These are phyloP conservation scores for Melanchra persicariae DNA, from an alignment of 2,888 invertebrate genomes.

Conservation along the genomic window DNA sequence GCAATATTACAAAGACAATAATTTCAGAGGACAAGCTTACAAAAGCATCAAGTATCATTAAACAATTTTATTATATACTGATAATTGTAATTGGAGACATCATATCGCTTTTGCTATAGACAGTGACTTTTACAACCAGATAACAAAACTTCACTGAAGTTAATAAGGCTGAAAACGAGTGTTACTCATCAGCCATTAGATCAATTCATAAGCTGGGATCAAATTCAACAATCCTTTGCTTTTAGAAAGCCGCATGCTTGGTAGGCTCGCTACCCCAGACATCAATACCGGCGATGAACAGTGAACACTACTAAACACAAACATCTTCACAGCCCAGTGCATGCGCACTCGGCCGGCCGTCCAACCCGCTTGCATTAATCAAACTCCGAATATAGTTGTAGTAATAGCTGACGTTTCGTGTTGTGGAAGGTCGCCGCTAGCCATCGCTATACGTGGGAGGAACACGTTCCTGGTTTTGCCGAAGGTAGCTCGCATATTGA, in stretches of 20 bases:
- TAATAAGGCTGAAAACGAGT: not conserved
- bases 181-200: not conserved
- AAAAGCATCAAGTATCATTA: slow-evolving; percentile 2
- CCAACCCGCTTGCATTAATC: slow-evolving; percentile 47
- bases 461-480: slow-evolving; percentile 10
- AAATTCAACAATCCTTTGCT: not conserved
- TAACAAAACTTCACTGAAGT: slow-evolving; percentile 1
- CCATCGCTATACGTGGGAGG: not conserved
- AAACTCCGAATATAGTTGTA: slow-evolving; percentile 25
- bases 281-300: slow-evolving; percentile 9
- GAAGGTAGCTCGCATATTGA: slow-evolving; percentile 1
- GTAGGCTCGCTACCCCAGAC: not conserved
- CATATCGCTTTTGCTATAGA: slow-evolving; percentile 10
- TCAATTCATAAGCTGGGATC: not conserved
- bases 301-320: slow-evolving; percentile 23
- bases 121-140: not conserved
- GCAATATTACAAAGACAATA: slow-evolving; percentile 7
- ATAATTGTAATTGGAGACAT: slow-evolving; percentile 20
- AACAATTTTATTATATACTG: slow-evolving; percentile 18
- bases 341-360: slow-evolving; percentile 35
- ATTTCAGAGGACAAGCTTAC: slow-evolving; percentile 16
- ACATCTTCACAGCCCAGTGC: slow-evolving; percentile 40
- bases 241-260: not conserved
- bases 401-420: slow-evolving; percentile 6
- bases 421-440: slow-evolving; percentile 37